Evolutionary conservation across 1,140 invertebrate species (phyloP), one percentile per base, ranked within the genome.

Genomic region (Formica selysi): DNA sequence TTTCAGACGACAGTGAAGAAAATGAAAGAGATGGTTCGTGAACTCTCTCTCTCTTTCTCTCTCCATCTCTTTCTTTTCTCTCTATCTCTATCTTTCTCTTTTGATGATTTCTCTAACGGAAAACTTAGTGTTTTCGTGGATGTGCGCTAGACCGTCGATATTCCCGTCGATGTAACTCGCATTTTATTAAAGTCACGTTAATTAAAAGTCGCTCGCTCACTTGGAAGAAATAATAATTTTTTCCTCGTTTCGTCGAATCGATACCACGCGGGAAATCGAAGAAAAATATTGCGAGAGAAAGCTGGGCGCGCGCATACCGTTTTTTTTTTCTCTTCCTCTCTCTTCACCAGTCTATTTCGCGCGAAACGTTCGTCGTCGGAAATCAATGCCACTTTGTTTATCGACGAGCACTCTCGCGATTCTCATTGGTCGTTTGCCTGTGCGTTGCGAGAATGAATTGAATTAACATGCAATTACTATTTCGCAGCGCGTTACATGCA

Each of bases 181-280:
- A 26, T 54, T 81, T 81, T 73, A 81, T 81, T 73, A 81, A 81
- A 71, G 79, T 81, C 67, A 81, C 78, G 51, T 81, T 81, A 81
- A 81, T 81, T 81, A 81, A 81, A 81, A 81, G 26, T 71, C 36
- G 67, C 36, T 29, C 26, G 36, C 32, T 81, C 79, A 61, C 54
- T n/a, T 26, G 26, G 29, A 38, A 74, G 61, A 54, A 76, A 85
- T 85, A 59, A 74, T 67, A 87, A 81, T 51, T 76, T 65, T 32
- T 65, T 65, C 19, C 13, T 29, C 36, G 22, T 84, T 26, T 59
- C 13, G 11, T 29, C 59, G 44, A 81, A 51, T 84, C 71, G 48
- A 86, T 44, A 59, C 38, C 22, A 22, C 54, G 19, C 44, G 78
- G 54, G 36, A 73, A 73, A 74, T 86, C 32, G 26, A 84, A 87